A percentile compares a stretch with the other conserved stretches of the same genome.
Conservation (phyloP, 2,797 vertebrate species). For the Macrochelys suwanniensis region DNA sequence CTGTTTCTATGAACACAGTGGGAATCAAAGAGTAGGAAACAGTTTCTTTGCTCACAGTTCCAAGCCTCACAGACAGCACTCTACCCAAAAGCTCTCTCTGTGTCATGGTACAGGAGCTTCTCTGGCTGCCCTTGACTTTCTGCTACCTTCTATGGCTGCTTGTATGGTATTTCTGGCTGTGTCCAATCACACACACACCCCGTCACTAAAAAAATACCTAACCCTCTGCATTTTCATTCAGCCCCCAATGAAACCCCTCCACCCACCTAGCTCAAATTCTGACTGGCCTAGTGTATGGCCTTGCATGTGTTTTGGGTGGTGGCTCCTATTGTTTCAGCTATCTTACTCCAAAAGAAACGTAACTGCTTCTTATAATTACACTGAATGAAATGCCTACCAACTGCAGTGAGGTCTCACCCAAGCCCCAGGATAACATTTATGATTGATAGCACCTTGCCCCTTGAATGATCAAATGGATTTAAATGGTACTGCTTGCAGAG, state of each 20-base stretch:
- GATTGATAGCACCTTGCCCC: not conserved
- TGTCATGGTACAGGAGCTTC: not conserved
- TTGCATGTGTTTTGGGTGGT: not conserved
- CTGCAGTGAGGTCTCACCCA: not conserved
- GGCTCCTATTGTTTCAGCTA: not conserved
- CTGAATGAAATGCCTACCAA: not conserved
- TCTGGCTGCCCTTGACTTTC: not conserved
- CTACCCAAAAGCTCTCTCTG: not conserved
- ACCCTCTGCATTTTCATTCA: not conserved
- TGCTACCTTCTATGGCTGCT: not conserved
- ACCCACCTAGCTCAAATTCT: not conserved
- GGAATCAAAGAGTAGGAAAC: not conserved
- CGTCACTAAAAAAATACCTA: not conserved
- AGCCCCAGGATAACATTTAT: not conserved
- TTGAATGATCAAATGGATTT: not conserved
- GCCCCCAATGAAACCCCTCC: not conserved
- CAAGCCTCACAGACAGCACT: not conserved
- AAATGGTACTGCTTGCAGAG: not conserved
- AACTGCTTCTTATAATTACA: not conserved
- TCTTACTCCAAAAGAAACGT: not conserved
- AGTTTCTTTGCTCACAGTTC: not conserved
- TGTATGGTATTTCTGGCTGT: not conserved
- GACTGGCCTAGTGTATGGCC: rapidly evolving
- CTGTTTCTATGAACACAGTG: not conserved
- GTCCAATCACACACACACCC: not conserved